Conservation (phyloP, 2,888 invertebrate genomes). For the Uropetala carovei region DNA sequence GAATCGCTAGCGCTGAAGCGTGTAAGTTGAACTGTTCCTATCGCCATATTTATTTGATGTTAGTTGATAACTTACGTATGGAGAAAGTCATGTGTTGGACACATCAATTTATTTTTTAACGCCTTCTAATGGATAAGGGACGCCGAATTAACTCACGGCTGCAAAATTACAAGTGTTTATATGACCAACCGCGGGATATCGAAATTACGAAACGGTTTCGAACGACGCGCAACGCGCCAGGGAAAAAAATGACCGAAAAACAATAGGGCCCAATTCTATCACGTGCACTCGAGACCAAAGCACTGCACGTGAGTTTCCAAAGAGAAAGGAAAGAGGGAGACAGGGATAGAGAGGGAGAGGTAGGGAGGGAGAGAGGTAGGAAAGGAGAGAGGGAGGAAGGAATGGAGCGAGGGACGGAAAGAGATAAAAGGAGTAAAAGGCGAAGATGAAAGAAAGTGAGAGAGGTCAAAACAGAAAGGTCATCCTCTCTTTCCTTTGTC, state of each 20-base stretch:
- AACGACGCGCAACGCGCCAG: background rate
- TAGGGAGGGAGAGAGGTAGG: background rate
- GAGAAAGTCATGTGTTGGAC: too few species aligned
- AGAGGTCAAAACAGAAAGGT: slow-evolving; percentile 3
- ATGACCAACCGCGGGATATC: background rate
- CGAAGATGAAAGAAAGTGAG: background rate
- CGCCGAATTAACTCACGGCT: too few species aligned
- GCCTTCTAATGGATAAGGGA: too few species aligned
- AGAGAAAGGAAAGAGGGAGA: background rate
- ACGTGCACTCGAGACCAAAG: background rate
- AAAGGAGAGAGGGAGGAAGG: background rate
- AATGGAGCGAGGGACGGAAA: too few species aligned
- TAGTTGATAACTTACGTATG: too few species aligned
- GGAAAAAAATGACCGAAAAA: background rate
- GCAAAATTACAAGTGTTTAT: too few species aligned
- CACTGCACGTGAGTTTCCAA: background rate
- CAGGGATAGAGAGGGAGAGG: background rate
- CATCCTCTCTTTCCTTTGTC: background rate
- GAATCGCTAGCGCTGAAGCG: too few species aligned
- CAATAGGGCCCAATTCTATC: background rate
- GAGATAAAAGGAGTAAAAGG: background rate
- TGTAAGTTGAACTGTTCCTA: too few species aligned
- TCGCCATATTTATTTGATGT: too few species aligned
- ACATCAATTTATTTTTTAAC: too few species aligned
- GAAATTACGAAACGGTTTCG: background rate